Evolutionary conservation across 2,797 vertebrate species (phyloP).

Genomic region (Gymnoscopelus braueri): DNA sequence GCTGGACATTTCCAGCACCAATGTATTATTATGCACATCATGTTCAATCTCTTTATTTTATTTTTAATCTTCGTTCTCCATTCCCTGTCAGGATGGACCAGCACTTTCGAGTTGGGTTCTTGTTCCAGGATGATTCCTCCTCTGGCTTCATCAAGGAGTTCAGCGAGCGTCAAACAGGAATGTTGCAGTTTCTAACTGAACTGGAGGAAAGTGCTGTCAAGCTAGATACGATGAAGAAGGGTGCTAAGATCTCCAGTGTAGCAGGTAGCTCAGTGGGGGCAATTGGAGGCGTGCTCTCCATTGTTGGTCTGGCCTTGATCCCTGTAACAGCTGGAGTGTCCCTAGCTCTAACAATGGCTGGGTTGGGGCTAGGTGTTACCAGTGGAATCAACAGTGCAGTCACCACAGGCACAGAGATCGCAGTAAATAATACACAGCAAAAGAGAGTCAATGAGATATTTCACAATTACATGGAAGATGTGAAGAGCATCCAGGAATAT

Average conservation of each 20-base stretch:
- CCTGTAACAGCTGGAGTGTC: slow-evolving; percentile 74
- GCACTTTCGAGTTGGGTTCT: slow-evolving; percentile 59
- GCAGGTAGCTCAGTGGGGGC: slow-evolving; percentile 75
- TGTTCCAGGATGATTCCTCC: slow-evolving; percentile 53
- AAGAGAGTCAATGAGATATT: slow-evolving; percentile 55
- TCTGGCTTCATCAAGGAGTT: slow-evolving; percentile 61
- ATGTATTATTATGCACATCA: neutral
- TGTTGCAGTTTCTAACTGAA: slow-evolving; percentile 63
- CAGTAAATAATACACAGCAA: slow-evolving; percentile 56
- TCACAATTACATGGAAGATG: slow-evolving; percentile 70
- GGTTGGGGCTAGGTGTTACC: slow-evolving; percentile 67
- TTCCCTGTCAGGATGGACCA: slow-evolving; percentile 58
- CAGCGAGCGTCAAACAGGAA: slow-evolving; percentile 33
- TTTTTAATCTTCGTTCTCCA: neutral
- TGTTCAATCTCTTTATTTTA: neutral
- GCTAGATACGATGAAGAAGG: slow-evolving; percentile 74
- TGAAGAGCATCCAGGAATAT: slow-evolving; percentile 49
- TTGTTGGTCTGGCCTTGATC: slow-evolving; percentile 74
- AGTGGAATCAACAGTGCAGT: slow-evolving; percentile 62
- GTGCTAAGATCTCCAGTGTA: slow-evolving; percentile 78
- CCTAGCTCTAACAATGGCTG: slow-evolving; percentile 60
- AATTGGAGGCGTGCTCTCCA: slow-evolving; percentile 69
- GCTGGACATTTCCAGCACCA: neutral
- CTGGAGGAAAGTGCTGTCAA: slow-evolving; percentile 69
- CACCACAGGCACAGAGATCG: slow-evolving; percentile 62